Base-by-base conservation (phyloP, 2,888 invertebrate species). In the Lacanobia oleracea region DNA sequence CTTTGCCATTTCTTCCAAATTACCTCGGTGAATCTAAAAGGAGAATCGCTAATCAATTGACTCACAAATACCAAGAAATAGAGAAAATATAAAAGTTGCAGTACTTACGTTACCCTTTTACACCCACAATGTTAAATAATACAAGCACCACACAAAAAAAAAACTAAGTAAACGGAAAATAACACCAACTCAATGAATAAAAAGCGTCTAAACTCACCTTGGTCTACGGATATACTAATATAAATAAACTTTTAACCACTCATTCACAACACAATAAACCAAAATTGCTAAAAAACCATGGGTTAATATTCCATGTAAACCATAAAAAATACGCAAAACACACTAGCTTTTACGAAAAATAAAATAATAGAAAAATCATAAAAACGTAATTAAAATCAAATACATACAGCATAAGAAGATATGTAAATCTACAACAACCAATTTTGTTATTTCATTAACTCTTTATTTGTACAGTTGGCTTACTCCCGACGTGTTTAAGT, bases 21-120 rank as follows among this genome's bases (percentile, higher is more conserved):
- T 93, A 2, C 97, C 97, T 67, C 97, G 96, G 81, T 97, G 97
- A 37, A 97, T 94, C 97, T 97, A 91, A 69, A 91, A 92, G 75
- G 70, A 85, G 83, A 77, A 72, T 73, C 56, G 64, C 51, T 63
- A 66, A 61, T 73, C 56, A 80, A 76, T 77, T 69, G 70, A 40
- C 62, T 72, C 23, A 53, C 48, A 61, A 62, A 27, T 66, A 69
- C 27, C 60, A 75, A 66, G 37, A 65, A 56, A 67, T 62, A 69
- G 48, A 1, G 23, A 61, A 60, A 65, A 74, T 76, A 66, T 51
- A 71, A 75, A 74, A 79, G 70, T 71, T 65, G 67, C 71, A 77
- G 75, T 76, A 86, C 85, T 85, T 79, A 85, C 85, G 33, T 72
- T 21, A 72, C 77, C 77, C 82, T 72, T 79, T 57, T 75, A 87